Conservation (phyloP, 2,113 vertebrate species). For the Eulacestoma nigropectus region DNA sequence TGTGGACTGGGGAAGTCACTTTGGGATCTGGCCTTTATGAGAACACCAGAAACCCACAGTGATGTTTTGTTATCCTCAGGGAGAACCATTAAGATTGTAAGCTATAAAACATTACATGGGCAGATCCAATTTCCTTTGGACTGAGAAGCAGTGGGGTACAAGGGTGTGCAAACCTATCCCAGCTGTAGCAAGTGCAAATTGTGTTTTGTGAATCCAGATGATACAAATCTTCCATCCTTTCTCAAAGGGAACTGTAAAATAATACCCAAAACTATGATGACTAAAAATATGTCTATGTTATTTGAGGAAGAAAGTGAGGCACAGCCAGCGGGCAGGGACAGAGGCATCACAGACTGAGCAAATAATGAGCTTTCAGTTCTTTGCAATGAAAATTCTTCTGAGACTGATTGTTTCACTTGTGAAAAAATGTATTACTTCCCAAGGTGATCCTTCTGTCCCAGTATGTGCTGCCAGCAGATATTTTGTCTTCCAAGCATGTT, state of each 20-base stretch:
- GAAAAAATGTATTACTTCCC: not conserved
- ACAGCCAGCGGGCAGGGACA: not conserved
- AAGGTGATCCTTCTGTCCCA: not conserved
- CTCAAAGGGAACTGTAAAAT: not conserved
- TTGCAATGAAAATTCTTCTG: not conserved
- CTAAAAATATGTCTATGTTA: not conserved
- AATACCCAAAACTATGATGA: not conserved
- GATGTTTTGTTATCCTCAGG: not conserved
- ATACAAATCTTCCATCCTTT: not conserved
- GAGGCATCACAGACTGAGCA: not conserved
- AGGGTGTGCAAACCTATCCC: not conserved
- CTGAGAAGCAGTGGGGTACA: not conserved
- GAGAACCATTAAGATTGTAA: not conserved
- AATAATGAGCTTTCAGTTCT: not conserved
- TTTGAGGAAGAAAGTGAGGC: not conserved
- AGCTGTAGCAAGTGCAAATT: not conserved
- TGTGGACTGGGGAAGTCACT: not conserved
- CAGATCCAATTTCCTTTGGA: not conserved
- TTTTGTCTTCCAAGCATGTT: not conserved
- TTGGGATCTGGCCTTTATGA: not conserved
- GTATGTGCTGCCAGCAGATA: not conserved
- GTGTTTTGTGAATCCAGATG: not conserved
- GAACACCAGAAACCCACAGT: not conserved
- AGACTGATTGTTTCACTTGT: not conserved
- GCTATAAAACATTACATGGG: not conserved